These are phyloP conservation scores for Andrena camellia DNA, from an alignment of 2,888 invertebrate genomes.

Conservation along the genomic window DNA sequence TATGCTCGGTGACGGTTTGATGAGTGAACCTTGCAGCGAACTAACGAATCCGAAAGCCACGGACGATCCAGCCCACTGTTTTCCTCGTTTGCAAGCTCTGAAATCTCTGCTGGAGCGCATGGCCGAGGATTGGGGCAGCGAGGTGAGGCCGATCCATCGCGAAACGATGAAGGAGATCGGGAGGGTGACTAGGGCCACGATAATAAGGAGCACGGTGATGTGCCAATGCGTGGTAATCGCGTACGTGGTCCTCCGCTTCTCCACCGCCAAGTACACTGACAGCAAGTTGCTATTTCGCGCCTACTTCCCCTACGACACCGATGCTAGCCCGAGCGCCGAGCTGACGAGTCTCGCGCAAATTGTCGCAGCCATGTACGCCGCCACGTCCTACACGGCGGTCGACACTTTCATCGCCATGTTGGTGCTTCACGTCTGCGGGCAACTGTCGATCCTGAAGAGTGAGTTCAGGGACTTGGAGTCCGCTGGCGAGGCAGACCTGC, in stretches of 20 bases:
- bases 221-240: neutral
- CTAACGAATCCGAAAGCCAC: neutral
- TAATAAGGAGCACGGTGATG: slow-evolving; percentile 37
- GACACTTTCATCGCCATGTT: slow-evolving; percentile 64
- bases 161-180: slow-evolving; percentile 36
- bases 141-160: neutral
- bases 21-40: neutral
- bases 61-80: neutral
- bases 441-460: slow-evolving; percentile 41
- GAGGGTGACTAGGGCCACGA: neutral
- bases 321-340: slow-evolving; percentile 42
- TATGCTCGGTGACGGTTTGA: too few relatives aligned
- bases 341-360: slow-evolving; percentile 43
- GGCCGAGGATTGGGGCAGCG: slow-evolving; percentile 47
- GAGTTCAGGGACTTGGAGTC: slow-evolving; percentile 15
- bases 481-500: neutral
- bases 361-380: neutral
- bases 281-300: slow-evolving; percentile 34
- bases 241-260: slow-evolving; percentile 10
- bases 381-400: slow-evolving; percentile 43
- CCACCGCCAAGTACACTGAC: neutral
- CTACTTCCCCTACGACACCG: slow-evolving; percentile 53
- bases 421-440: slow-evolving; percentile 62
- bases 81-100: slow-evolving; percentile 35
- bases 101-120: slow-evolving; percentile 46